Evolutionary conservation across 1,140 invertebrate genomes (phyloP).

Genomic region (Monochamus saltuarius): DNA sequence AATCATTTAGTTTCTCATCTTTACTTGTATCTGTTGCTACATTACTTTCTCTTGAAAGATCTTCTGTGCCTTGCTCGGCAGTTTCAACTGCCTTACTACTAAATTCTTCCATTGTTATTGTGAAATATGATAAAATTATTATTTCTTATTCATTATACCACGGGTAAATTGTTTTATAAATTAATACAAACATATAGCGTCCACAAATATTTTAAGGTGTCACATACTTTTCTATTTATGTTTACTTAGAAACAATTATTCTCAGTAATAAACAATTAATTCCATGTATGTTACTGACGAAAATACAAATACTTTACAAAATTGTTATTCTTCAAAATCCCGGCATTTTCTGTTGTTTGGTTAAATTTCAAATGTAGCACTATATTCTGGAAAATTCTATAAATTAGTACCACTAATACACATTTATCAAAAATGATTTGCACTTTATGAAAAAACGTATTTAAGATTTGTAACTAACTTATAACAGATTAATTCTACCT

Average conservation of each 20-base stretch:
- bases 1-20: not conserved
- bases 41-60: conserved; percentile 1
- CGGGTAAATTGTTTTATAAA: not conserved
- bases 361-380: conserved; percentile 25
- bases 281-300: not conserved
- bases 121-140: not conserved
- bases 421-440: not conserved
- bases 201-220: not conserved
- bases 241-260: conserved; percentile 2
- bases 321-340: conserved; percentile 25
- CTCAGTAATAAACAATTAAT: conserved; percentile 7
- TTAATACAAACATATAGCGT: too few species aligned
- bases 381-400: conserved; percentile 2
- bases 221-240: conserved; percentile 16
- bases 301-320: not conserved
- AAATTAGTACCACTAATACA: not conserved
- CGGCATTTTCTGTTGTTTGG: conserved; percentile 36
- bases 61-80: not conserved
- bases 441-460: not conserved
- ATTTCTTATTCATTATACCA: not conserved
- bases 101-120: conserved; percentile 5
- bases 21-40: not conserved
- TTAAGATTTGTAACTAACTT: conserved; percentile 4
- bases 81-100: conserved; percentile 6
- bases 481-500: conserved; percentile 12